Evolutionary conservation across 2,113 vertebrate species (phyloP).

Genomic region (Monarcha castaneiventris): DNA sequence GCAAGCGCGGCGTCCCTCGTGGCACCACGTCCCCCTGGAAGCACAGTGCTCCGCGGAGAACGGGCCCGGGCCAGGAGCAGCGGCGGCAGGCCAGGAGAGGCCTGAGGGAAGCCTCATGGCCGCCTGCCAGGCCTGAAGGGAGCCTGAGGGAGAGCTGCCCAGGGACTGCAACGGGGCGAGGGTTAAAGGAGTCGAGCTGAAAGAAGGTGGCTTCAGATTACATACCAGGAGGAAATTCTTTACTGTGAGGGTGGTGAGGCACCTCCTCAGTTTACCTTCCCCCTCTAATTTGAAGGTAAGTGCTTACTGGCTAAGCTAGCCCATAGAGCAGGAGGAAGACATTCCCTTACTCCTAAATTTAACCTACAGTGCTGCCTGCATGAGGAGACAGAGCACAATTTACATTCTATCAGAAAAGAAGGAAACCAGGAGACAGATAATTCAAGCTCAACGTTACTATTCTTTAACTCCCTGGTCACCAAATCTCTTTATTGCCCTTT

Average conservation of each 20-base stretch:
- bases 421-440: background rate
- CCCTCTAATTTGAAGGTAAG: background rate
- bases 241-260: background rate
- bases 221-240: background rate
- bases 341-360: background rate
- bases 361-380: background rate
- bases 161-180: rapidly evolving
- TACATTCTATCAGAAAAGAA: background rate
- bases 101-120: too few species aligned
- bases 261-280: background rate
- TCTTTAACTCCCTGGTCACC: background rate
- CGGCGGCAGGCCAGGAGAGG: rapidly evolving
- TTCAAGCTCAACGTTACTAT: background rate
- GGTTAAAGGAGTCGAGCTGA: too few species aligned
- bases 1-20: too few species aligned
- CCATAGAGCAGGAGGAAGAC: background rate
- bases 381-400: background rate
- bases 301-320: background rate
- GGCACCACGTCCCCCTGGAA: background rate
- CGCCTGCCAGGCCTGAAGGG: too few species aligned
- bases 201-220: background rate
- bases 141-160: rapidly evolving
- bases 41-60: rapidly evolving
- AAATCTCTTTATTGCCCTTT: background rate
- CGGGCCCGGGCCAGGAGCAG: too few species aligned